Evolutionary conservation across 2,797 vertebrate species (phyloP).

Genomic region (Hipposideros larvatus): DNA sequence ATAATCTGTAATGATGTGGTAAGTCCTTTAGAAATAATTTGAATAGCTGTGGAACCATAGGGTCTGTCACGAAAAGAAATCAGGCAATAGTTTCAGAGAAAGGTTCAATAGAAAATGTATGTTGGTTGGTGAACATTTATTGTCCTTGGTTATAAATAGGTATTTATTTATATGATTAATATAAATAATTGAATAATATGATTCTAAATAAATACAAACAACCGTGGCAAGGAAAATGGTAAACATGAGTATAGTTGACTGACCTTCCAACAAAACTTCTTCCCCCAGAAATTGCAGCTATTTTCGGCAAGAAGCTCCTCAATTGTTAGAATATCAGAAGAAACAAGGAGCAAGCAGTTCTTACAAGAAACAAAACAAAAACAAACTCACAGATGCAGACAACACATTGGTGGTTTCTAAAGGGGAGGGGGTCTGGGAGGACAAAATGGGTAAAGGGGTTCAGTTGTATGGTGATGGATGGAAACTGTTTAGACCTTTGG

Average conservation of each 20-base stretch:
- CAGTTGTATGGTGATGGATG: not conserved
- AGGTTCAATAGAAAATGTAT: not conserved
- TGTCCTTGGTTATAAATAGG: not conserved
- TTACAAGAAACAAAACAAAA: not conserved
- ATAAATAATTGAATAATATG: not conserved
- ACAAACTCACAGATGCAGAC: not conserved
- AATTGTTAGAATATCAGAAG: not conserved
- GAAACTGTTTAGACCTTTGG: not conserved
- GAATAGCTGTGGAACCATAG: conserved; percentile 19
- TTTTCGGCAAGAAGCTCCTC: not conserved
- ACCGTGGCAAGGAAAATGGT: not conserved
- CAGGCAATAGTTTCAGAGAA: not conserved
- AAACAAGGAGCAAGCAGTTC: not conserved
- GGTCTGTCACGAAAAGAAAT: not conserved
- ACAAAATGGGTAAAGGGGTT: not conserved
- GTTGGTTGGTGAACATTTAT: not conserved
- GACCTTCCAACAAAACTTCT: conserved; percentile 29
- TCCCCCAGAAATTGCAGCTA: not conserved
- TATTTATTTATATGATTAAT: not conserved
- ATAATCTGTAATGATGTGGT: conserved; percentile 53
- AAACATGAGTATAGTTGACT: conserved; percentile 59
- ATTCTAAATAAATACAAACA: conserved; percentile 47
- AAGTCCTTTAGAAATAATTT: conserved; percentile 70
- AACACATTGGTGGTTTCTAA: not conserved
- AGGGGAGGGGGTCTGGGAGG: not conserved